These are phyloP conservation scores for Hymenochirus boettgeri DNA, from an alignment of 2,113 vertebrate genomes.

Conservation along the genomic window DNA sequence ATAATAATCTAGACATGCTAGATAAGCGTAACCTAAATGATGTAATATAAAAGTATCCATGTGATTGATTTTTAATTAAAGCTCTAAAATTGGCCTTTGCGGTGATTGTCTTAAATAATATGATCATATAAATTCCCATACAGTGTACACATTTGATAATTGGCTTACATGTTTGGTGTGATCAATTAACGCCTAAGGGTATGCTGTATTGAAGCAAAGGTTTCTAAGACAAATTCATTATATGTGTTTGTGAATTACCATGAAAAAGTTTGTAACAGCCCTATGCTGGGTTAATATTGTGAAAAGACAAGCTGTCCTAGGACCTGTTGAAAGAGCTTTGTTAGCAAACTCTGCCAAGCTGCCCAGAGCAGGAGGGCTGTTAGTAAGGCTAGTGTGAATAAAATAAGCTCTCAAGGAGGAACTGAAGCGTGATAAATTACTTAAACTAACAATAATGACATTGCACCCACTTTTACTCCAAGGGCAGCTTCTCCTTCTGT, in stretches of 20 bases:
- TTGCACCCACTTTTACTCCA: slow-evolving; percentile 53
- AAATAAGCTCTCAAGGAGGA: slow-evolving; percentile 58
- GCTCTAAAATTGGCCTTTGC: too few species aligned
- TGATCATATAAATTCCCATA: too few species aligned
- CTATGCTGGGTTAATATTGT: slow-evolving; percentile 30
- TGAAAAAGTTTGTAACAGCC: neutral
- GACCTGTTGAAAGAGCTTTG: slow-evolving; percentile 60
- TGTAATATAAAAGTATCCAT: too few species aligned
- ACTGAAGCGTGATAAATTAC: slow-evolving; percentile 63
- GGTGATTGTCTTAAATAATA: too few species aligned
- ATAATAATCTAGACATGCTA: too few species aligned
- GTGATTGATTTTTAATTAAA: too few species aligned
- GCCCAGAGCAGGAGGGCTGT: slow-evolving; percentile 57
- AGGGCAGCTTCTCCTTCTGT: slow-evolving; percentile 54
- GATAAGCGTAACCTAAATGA: too few species aligned
- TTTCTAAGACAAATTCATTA: neutral
- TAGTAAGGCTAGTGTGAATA: slow-evolving; percentile 58
- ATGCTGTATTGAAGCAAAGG: too few species aligned
- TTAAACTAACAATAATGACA: slow-evolving; percentile 63
- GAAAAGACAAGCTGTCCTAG: slow-evolving; percentile 44
- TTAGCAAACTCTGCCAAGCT: slow-evolving; percentile 52
- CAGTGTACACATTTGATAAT: too few species aligned
- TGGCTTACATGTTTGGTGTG: too few species aligned
- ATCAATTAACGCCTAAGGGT: too few species aligned
- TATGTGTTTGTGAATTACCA: neutral